Percentiles rank a stretch among this genome's conserved stretches.
Conservation (phyloP, 2,797 vertebrate genomes). For the Karalla daura region DNA sequence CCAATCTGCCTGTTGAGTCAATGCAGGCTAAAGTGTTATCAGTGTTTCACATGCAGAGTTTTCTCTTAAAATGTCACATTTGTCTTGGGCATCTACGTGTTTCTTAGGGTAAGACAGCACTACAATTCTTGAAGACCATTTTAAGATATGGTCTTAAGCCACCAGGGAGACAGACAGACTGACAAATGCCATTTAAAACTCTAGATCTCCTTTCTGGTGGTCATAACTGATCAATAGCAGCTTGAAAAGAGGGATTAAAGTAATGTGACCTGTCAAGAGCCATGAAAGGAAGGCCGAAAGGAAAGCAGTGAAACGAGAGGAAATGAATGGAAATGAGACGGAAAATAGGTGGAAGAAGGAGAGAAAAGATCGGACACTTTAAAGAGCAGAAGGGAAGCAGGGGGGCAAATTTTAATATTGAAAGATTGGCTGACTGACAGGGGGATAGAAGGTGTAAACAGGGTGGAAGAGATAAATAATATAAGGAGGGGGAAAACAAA, state of each 20-base stretch:
- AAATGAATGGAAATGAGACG: neutral
- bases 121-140: too few relatives aligned
- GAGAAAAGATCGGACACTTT: neutral
- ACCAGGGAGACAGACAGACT: too few relatives aligned
- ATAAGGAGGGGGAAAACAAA: neutral
- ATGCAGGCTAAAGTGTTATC: too few relatives aligned
- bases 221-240: neutral
- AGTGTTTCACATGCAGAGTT: too few relatives aligned
- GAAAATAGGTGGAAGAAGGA: neutral
- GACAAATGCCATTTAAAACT: too few relatives aligned
- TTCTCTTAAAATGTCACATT: too few relatives aligned
- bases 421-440: slow-evolving; percentile 7
- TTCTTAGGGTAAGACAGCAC: too few relatives aligned
- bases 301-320: neutral
- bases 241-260: neutral
- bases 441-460: neutral
- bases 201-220: too few relatives aligned
- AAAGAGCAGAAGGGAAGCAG: neutral
- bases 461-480: slow-evolving; percentile 2
- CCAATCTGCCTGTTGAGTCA: too few relatives aligned
- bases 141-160: too few relatives aligned
- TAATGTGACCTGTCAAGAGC: neutral
- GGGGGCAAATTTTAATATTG: neutral
- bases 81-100: too few relatives aligned
- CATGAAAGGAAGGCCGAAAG: neutral